phyloP scores from a whole-genome alignment of 2,797 vertebrate genomes.

The Malurus leucopterus region DNA sequence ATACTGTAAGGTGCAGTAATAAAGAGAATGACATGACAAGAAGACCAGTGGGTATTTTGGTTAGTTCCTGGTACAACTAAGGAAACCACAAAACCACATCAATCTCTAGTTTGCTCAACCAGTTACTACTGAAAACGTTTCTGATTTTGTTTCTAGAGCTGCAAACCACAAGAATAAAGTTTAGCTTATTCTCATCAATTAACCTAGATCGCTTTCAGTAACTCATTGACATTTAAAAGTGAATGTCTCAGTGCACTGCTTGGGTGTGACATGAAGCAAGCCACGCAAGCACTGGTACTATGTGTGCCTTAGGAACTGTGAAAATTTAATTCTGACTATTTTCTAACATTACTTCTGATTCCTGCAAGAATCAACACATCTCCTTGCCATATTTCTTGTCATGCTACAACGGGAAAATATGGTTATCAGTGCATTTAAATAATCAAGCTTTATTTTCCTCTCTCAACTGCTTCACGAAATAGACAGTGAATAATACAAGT shows the following conservation, averaged over 20 bases:
- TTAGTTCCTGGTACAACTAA: constrained; percentile 21
- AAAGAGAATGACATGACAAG: neutral
- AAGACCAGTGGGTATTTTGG: constrained; percentile 20
- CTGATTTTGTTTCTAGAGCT: constrained; percentile 28
- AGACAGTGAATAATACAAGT: neutral
- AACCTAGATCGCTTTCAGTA: neutral
- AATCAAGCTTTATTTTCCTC: neutral
- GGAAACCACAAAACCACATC: constrained; percentile 68
- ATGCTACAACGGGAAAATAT: neutral
- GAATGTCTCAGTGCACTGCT: neutral
- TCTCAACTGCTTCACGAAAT: neutral
- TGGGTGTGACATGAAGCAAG: neutral
- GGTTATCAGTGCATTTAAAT: neutral
- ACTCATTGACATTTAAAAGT: neutral
- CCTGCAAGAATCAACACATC: neutral
- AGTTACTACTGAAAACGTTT: neutral
- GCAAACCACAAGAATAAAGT: constrained; percentile 10
- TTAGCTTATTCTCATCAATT: neutral
- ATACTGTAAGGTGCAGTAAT: neutral
- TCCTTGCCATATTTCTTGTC: neutral
- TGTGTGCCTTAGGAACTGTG: neutral
- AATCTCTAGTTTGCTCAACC: constrained; percentile 7
- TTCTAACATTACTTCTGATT: neutral
- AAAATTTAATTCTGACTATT: neutral
- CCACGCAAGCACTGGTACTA: fast-evolving